A percentile compares a stretch with the other conserved stretches of the same genome.
Conservation (phyloP, 2,888 invertebrate species). For the Labia minor region DNA sequence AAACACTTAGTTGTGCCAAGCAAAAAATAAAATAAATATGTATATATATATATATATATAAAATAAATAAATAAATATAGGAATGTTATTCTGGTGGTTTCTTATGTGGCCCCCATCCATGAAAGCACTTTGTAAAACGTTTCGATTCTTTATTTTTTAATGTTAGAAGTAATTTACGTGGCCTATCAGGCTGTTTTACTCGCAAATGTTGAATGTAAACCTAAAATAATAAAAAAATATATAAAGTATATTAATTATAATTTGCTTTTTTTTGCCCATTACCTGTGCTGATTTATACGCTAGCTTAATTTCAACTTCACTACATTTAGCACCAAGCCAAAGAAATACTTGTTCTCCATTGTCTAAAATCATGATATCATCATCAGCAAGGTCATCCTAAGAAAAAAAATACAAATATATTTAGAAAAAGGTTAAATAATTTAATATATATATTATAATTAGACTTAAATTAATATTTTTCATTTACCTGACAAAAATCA, state of each 20-base stretch:
- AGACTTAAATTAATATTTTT: slow-evolving; percentile 20
- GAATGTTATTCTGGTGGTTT: slow-evolving; percentile 53
- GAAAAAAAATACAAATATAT: slow-evolving; percentile 30
- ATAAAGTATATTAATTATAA: neutral
- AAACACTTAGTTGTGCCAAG: slow-evolving; percentile 15
- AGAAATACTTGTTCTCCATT: slow-evolving; percentile 96
- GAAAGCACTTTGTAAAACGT: slow-evolving; percentile 95
- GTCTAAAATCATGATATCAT: slow-evolving; percentile 99
- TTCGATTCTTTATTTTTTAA: slow-evolving; percentile 92
- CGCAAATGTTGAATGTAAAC: slow-evolving; percentile 97
- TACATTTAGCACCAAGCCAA: slow-evolving; percentile 93
- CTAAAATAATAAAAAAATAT: slow-evolving; percentile 40
- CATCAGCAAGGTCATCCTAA: slow-evolving; percentile 95
- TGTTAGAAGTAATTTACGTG: slow-evolving; percentile 85
- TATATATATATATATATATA: slow-evolving; percentile 18
- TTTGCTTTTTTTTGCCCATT: slow-evolving; percentile 29
- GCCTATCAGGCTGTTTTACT: slow-evolving; percentile 82
- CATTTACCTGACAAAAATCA: slow-evolving; percentile 81
- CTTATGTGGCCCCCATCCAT: slow-evolving; percentile 93
- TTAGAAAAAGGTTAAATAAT: neutral
- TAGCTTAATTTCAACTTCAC: slow-evolving; percentile 97
- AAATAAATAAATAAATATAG: slow-evolving; percentile 9
- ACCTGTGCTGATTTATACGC: slow-evolving; percentile 98
- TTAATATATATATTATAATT: neutral
- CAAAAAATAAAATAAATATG: slow-evolving; percentile 18